Evolutionary conservation across 1,140 invertebrate genomes (phyloP), one percentile per base, ranked within the genome.

Genomic region (Arctopsyche grandis): DNA sequence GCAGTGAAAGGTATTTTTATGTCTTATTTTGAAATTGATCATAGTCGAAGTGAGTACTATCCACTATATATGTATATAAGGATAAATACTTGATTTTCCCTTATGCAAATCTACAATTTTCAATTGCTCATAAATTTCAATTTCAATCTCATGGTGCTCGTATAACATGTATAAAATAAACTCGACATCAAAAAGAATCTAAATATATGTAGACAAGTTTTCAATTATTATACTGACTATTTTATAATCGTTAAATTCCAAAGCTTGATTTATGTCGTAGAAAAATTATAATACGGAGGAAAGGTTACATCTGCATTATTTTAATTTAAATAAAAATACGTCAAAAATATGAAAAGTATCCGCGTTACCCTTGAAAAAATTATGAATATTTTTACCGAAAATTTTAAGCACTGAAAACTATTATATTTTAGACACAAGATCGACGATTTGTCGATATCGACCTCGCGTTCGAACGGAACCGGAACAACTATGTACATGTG

Each of bases 1-100:
- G 26, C 16, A 16, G 73, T 75, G 73, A 75, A 75, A 75, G 73
- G 73, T 60, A 75, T 75, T 75, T 75, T 75, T 75, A 52, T 29
- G 22, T 21, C 16, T 21, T n/a, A 10, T 9, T 9, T 19, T 16
- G 9, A 60, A 9, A 9, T 16, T 19, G 9, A 1, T 7, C 48
- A 14, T 52, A 52, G 1, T 52, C 9, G 19, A 60, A 56, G 52
- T 12, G 14, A n/a, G 24, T 5, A 70, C 16, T 46, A 9, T n/a
- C 16, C 24, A 43, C 69, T 14, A 26, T 4, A 19, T 16, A 14
- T 16, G n/a, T 10, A 38, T 9, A 9, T 69, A 29, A 9, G n/a
- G n/a, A n/a, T n/a, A n/a, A n/a, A n/a, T n/a, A n/a, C n/a, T n/a
- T n/a, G n/a, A n/a, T n/a, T n/a, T n/a, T n/a, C n/a, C n/a, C n/a